A percentile compares a stretch with the other conserved stretches of the same genome.
Evolutionary conservation across 2,888 invertebrate genomes (phyloP).

Genomic region (Himalopsyche anomala): DNA sequence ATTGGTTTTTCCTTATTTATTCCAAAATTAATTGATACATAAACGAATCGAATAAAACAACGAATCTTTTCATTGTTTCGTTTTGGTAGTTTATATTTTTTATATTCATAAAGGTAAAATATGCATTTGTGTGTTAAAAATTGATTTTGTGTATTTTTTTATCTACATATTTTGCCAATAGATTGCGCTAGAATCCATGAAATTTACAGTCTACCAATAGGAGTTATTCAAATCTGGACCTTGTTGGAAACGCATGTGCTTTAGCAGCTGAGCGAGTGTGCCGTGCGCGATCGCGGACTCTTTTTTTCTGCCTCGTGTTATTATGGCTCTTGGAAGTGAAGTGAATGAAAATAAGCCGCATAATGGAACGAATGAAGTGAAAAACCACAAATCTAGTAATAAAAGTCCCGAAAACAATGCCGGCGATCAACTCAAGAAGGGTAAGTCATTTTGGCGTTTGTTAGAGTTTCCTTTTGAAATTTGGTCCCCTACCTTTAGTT

Average conservation of each 20-base stretch:
- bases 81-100: no score
- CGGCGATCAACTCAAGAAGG: constrained; percentile 74
- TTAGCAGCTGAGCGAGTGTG: constrained; percentile 74
- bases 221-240: constrained; percentile 74
- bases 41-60: no score
- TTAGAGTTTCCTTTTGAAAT: constrained; percentile 63
- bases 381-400: constrained; percentile 74
- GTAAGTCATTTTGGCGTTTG: constrained; percentile 72
- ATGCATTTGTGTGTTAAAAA: background rate
- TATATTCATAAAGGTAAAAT: background rate
- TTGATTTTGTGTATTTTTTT: background rate
- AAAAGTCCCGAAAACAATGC: constrained; percentile 73
- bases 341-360: constrained; percentile 76
- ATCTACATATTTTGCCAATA: constrained; percentile 17
- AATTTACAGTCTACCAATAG: constrained; percentile 61
- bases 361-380: constrained; percentile 75
- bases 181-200: constrained; percentile 52
- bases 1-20: no score
- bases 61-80: no score
- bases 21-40: no score
- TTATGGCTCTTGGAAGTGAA: constrained; percentile 79
- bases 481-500: constrained; percentile 52
- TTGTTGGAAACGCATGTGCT: constrained; percentile 76
- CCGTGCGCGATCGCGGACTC: constrained; percentile 75
- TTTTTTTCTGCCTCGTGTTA: constrained; percentile 76